A percentile compares a stretch with the other conserved stretches of the same genome.
Conservation (phyloP, 2,888 invertebrate species). For the Odontomyia ornata region DNA sequence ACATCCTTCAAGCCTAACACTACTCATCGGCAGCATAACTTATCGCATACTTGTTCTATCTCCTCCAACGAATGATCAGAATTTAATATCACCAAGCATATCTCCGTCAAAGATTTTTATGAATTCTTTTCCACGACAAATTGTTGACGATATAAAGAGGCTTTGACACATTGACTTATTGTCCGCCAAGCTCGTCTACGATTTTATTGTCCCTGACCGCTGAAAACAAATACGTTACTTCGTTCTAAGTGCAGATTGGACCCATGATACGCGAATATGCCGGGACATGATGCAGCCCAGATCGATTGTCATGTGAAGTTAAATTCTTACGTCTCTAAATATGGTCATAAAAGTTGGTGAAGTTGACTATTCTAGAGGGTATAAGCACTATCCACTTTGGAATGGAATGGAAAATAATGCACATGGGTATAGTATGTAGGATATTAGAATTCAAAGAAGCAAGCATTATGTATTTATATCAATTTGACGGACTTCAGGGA, state of each 20-base stretch:
- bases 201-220: slow-evolving; percentile 33
- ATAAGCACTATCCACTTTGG: not conserved
- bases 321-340: slow-evolving; percentile 3
- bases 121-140: slow-evolving; percentile 6
- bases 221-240: slow-evolving; percentile 38
- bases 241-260: slow-evolving; percentile 2
- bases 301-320: slow-evolving; percentile 26
- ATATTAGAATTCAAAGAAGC: too few relatives aligned
- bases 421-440: not conserved
- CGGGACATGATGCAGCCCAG: slow-evolving; percentile 27
- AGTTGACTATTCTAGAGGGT: slow-evolving; percentile 2
- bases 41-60: too few relatives aligned
- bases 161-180: slow-evolving; percentile 39
- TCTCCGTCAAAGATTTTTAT: slow-evolving; percentile 7
- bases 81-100: not conserved
- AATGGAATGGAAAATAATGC: not conserved
- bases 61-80: not conserved
- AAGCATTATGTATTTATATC: too few relatives aligned
- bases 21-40: not conserved
- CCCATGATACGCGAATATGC: slow-evolving; percentile 9
- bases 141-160: not conserved
- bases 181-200: slow-evolving; percentile 32
- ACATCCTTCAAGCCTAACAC: not conserved
- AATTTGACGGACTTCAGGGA: too few relatives aligned
- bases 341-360: slow-evolving; percentile 32